A percentile compares a stretch with the other conserved stretches of the same genome.
phyloP scores from a whole-genome alignment of 1,140 invertebrate species.

The Orussus abietinus region DNA sequence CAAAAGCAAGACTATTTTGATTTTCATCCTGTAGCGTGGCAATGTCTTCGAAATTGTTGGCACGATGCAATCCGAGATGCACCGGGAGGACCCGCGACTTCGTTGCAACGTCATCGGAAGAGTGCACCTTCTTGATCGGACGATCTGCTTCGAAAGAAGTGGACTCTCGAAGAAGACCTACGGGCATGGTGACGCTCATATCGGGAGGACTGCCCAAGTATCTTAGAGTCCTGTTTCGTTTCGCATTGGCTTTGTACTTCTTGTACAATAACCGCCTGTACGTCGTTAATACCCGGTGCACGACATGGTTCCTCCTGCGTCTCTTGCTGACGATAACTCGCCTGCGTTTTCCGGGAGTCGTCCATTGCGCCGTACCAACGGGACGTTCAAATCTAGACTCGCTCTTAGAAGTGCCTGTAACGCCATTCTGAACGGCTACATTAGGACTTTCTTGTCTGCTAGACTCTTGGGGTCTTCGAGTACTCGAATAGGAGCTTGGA shows the following conservation, averaged over 20 bases:
- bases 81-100: conserved; percentile 3
- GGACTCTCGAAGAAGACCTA: neutral
- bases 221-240: too few species aligned
- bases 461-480: too few species aligned
- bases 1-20: conserved; percentile 15
- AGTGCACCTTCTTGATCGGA: too few species aligned
- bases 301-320: conserved; percentile 25
- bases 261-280: neutral
- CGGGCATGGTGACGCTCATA: conserved; percentile 21
- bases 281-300: conserved; percentile 14
- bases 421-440: too few species aligned
- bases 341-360: too few species aligned
- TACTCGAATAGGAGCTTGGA: too few species aligned
- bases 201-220: conserved; percentile 19
- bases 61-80: conserved; percentile 16
- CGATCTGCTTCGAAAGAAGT: neutral
- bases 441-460: too few species aligned
- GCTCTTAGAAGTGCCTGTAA: too few species aligned
- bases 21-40: conserved; percentile 22
- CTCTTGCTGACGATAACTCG: conserved; percentile 23
- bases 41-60: conserved; percentile 25
- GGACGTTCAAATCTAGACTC: too few species aligned
- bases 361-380: too few species aligned
- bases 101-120: conserved; percentile 11
- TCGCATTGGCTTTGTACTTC: too few species aligned